These are phyloP conservation scores for Mizuhopecten yessoensis DNA, from an alignment of 1,140 invertebrate species.

Conservation along the genomic window DNA sequence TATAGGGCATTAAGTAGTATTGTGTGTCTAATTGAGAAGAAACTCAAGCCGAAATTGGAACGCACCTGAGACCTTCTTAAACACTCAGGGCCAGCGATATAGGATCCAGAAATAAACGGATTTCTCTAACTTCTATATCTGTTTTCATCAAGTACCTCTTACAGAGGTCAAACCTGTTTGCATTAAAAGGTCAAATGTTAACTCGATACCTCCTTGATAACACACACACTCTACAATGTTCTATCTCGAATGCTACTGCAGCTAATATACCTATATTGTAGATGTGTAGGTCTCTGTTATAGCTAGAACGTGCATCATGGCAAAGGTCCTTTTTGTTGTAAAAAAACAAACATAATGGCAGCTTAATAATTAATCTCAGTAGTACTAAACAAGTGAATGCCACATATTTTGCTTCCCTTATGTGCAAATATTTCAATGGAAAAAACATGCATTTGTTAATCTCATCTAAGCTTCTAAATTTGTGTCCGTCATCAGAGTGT, in stretches of 20 bases:
- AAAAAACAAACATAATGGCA: too few relatives aligned
- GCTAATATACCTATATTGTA: too few relatives aligned
- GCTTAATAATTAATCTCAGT: too few relatives aligned
- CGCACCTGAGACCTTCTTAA: neutral
- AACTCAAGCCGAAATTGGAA: neutral
- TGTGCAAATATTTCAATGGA: too few relatives aligned
- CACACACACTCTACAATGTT: neutral
- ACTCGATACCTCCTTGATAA: neutral
- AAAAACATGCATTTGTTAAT: too few relatives aligned
- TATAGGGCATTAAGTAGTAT: neutral
- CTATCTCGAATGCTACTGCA: too few relatives aligned
- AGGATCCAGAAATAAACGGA: conserved; percentile 8
- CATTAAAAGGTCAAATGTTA: conserved; percentile 7
- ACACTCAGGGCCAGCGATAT: neutral
- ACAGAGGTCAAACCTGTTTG: neutral
- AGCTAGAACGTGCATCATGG: neutral
- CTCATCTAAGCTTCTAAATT: too few relatives aligned
- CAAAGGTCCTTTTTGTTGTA: too few relatives aligned
- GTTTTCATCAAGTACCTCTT: neutral
- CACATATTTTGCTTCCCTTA: too few relatives aligned
- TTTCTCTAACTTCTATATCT: neutral
- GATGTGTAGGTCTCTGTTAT: neutral
- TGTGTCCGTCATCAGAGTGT: too few relatives aligned
- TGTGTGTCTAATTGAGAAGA: neutral
- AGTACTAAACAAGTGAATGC: too few relatives aligned